Evolutionary conservation across 2,888 invertebrate genomes (phyloP).

Genomic region (Oscheius sp.): DNA sequence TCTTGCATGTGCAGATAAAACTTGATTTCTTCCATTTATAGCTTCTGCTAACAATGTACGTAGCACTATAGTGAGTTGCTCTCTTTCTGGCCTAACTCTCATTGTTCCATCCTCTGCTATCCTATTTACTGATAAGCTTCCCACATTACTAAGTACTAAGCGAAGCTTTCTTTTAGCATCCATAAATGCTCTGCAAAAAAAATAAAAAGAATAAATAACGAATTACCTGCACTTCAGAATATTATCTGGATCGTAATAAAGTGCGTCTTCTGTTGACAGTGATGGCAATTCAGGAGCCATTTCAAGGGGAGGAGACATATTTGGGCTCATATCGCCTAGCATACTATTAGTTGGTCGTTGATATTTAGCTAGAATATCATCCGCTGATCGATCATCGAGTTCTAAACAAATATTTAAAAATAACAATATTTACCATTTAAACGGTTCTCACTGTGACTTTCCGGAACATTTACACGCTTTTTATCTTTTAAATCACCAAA

Average conservation of each 20-base stretch:
- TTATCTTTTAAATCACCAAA: conserved; percentile 20
- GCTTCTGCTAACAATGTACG: conserved; percentile 45
- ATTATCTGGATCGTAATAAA: conserved; percentile 62
- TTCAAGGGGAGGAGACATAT: conserved; percentile 22
- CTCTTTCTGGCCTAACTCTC: conserved; percentile 23
- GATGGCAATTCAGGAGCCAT: conserved; percentile 15
- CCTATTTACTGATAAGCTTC: conserved; percentile 7
- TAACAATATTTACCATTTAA: conserved; percentile 12
- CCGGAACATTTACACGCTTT: background rate
- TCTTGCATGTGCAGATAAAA: conserved; percentile 70
- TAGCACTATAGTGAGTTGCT: conserved; percentile 68
- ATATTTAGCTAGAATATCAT: conserved; percentile 94
- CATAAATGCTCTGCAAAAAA: conserved; percentile 15
- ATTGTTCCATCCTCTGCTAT: conserved; percentile 10
- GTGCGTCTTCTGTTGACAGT: conserved; percentile 5
- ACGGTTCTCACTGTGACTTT: conserved; percentile 28
- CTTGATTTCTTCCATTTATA: conserved; percentile 78
- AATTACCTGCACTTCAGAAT: conserved; percentile 37
- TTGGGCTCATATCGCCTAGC: conserved; percentile 8
- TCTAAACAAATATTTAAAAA: conserved; percentile 15
- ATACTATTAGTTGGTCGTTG: conserved; percentile 71
- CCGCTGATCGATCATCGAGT: conserved; percentile 74
- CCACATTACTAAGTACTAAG: conserved; percentile 87
- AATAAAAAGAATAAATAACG: background rate
- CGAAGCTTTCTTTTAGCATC: conserved; percentile 80